Conservation (phyloP, 2,888 invertebrate species). For the Cephus sareptanus region DNA sequence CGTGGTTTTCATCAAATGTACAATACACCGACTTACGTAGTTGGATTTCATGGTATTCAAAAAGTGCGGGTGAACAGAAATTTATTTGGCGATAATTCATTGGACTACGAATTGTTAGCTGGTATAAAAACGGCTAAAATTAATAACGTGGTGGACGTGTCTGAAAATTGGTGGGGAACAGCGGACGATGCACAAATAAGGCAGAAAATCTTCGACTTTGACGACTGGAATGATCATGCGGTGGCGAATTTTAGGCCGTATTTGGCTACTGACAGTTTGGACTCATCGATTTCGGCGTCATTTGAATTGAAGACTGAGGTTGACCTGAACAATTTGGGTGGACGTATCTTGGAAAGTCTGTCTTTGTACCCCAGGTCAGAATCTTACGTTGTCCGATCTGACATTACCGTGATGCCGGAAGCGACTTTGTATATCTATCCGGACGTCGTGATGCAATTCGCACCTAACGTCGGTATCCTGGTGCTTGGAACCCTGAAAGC, state of each 20-base stretch:
- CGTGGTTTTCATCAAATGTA: slow-evolving; percentile 60
- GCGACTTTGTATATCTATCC: slow-evolving; percentile 87
- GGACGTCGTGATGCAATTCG: slow-evolving; percentile 92
- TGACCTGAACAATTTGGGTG: slow-evolving; percentile 79
- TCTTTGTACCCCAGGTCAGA: slow-evolving; percentile 72
- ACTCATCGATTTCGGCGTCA: slow-evolving; percentile 80
- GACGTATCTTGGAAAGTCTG: slow-evolving; percentile 77
- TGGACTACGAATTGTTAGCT: slow-evolving; percentile 92
- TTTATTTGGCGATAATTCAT: slow-evolving; percentile 83
- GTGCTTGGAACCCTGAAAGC: slow-evolving; percentile 92
- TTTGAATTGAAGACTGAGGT: slow-evolving; percentile 70
- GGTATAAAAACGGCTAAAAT: slow-evolving; percentile 91
- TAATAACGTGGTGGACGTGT: slow-evolving; percentile 87
- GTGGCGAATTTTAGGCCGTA: slow-evolving; percentile 92
- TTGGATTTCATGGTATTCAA: slow-evolving; percentile 94
- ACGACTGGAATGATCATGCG: slow-evolving; percentile 99
- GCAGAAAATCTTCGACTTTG: slow-evolving; percentile 93
- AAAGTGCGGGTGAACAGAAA: slow-evolving; percentile 92
- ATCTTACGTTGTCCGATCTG: slow-evolving; percentile 86
- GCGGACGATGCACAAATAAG: slow-evolving; percentile 79
- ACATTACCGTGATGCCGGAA: slow-evolving; percentile 97
- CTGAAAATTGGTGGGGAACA: slow-evolving; percentile 98
- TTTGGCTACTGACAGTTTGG: slow-evolving; percentile 80
- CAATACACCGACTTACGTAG: slow-evolving; percentile 79
- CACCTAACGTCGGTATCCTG: slow-evolving; percentile 94